Evolutionary conservation across 2,888 invertebrate genomes (phyloP), one percentile per base, ranked within the genome.

Genomic region (Altica lythri): DNA sequence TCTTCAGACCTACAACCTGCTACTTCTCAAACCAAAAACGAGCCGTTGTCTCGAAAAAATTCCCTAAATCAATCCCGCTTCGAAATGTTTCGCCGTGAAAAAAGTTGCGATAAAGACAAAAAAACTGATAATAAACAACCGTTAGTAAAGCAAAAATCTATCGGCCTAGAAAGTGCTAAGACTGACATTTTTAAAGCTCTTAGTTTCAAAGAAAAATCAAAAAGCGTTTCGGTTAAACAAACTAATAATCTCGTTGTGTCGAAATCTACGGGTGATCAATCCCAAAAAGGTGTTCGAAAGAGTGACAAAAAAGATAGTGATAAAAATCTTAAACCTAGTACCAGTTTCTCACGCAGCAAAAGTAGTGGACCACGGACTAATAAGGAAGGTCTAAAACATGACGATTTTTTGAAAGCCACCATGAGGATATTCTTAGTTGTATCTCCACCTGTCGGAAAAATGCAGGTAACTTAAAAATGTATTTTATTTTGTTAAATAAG

Each of bases 341-440:
- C 68, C 67, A 72, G 68, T 66, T 69, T 64, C 59, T 66, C 59
- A 59, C 69, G 64, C 48, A 66, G 63, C 60, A 66, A 63, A 55
- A 57, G 59, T 58, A 63, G 59, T 51, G 34, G 56, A 54, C 60
- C 63, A 45, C 32, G 59, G 44, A 65, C 61, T 54, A 40, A 13
- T 10, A 69, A 69, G 50, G 67, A 66, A 16, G 65, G 67, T 37
- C 67, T 74, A 58, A 83, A 82, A 67, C 81, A 84, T 50, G 86
- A 86, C 71, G 86, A 86, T 72, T 86, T 87, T 70, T 78, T 86
- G 57, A 83, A 85, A 65, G 86, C 86, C 48, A 86, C 87, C 59
- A 87, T 87, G 86, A 81, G 86, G 75, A 86, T 87, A 68, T 87
- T 87, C 72, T 77, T 87, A 65, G 86, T 86, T 55, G 87, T 87